Evolutionary conservation across 2,888 invertebrate species (phyloP), one percentile per base, ranked within the genome.

Genomic region (Schrankia costaestrigalis): DNA sequence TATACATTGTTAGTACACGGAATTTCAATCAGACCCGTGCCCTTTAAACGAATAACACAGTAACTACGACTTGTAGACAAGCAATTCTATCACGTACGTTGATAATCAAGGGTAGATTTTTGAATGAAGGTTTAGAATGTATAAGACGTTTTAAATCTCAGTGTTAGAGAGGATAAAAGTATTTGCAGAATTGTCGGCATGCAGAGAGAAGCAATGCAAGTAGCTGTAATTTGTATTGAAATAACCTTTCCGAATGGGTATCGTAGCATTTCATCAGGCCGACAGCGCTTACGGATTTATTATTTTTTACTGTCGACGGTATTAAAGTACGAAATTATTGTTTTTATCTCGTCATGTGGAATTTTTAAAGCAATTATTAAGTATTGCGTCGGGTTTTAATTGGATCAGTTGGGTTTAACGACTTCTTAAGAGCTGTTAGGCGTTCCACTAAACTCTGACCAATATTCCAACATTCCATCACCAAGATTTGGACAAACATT

Each of bases 181-280:
- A 87, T 87, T 79, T 78, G 82, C 81, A 83, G 84, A 82, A 87
- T 86, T 79, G 79, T 77, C 81, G 86, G 86, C 79, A 76, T 64
- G 78, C 78, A 70, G 69, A 63, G 79, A 70, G 78, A 63, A 72
- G 74, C 80, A 75, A 76, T 63, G 81, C 80, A 80, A 85, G 85
- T 82, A 80, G 78, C 81, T 72, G 83, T 81, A 84, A 86, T 86
- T 86, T 85, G 84, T 85, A 86, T 86, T 80, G 81, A 79, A 87
- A 85, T 86, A 86, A 79, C 79, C 76, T 77, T 78, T 74, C 70
- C 76, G 85, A 80, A 80, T 78, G 82, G 66, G 76, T 79, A 84
- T 83, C 78, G 78, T 74, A 73, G 78, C 81, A 78, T 85, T 83
- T 81, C 82, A 83, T 83, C 80, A 75, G 68, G 54, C 72, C 61